Conservation (phyloP, 2,113 vertebrate genomes). For the rat (Rattus norvegicus) region GRCr8 NC_086021.1:72442001-72442500, state of each 20-base stretch:
- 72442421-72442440: background rate
- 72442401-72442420: background rate
- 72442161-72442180: background rate
- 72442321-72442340: background rate
- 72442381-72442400: background rate
- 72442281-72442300: too few relatives aligned
- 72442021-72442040: background rate
- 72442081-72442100: background rate
- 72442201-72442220: background rate
- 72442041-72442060: background rate
- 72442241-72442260: too few relatives aligned
- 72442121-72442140: background rate
- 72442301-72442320: background rate
- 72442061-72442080: background rate
- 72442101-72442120: background rate
- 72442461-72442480: background rate
- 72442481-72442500: too few relatives aligned
- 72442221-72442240: background rate
- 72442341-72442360: background rate
- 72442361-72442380: background rate
- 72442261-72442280: background rate
- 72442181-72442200: background rate
- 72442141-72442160: background rate
- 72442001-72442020: background rate
- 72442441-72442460: background rate